Evolutionary conservation across 2,888 invertebrate species (phyloP), one percentile per base, ranked within the genome.

Genomic region (Nemotelus nigrinus): DNA sequence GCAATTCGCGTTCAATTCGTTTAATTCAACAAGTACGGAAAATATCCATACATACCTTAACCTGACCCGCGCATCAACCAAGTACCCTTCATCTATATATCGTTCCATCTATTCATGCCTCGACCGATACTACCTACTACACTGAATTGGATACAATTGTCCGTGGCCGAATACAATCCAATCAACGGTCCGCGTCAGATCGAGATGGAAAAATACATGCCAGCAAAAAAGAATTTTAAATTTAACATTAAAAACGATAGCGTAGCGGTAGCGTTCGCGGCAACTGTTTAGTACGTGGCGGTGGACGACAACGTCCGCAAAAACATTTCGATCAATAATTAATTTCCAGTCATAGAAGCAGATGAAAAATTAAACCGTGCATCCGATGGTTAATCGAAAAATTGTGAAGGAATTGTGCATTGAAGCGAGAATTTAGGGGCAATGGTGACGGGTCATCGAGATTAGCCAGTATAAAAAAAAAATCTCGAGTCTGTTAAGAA

Each of bases 341-440:
- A 77, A 77, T 77, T 77, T 77, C 25, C 41, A 76, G 76, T 76
- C 76, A 76, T 76, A 76, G 76, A 76, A 76, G 65, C 77, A 77
- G 58, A 77, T 68, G 77, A 77, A 76, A 76, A 77, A 77, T 77
- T 77, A 77, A 77, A 77, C 77, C 77, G 65, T 77, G 77, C 77
- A 77, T 77, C 77, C 77, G 77, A 77, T 68, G 25, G 57, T 67
- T 77, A 77, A 77, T 77, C 68, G 77, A 77, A 77, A 68, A 67
- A 65, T 48, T 6, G 67, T 71, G 50, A 50, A 68, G 44, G 71
- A 78, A 67, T 53, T 72, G 72, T n/a, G n/a, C 39, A 47, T n/a
- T 48, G n/a, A 25, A 68, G 2, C 48, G 67, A 48, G 41, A 58
- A 58, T 8, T 7, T 58, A 58, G 68, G 65, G 25, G 60, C 25